A percentile compares a stretch with the other conserved stretches of the same genome.
These are phyloP conservation scores for Toxostoma redivivum DNA, from an alignment of 2,113 vertebrate species.

Conservation along the genomic window DNA sequence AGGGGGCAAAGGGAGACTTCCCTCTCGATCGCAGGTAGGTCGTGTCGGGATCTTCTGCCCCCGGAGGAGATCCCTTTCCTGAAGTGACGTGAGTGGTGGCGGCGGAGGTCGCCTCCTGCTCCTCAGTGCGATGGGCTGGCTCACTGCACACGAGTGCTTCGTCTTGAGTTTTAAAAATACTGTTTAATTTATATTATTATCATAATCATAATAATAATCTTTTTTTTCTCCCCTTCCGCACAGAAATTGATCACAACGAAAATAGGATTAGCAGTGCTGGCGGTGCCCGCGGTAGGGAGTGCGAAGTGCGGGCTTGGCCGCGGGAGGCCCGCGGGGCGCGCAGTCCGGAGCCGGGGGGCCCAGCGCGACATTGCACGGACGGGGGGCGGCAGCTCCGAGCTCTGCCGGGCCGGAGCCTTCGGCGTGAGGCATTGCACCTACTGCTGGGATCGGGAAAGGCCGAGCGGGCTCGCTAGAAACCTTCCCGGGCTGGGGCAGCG, in stretches of 20 bases:
- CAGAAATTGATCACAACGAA: background rate
- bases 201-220: background rate
- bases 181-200: background rate
- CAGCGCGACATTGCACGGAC: background rate
- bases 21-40: background rate
- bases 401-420: background rate
- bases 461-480: background rate
- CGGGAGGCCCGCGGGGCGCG: no score
- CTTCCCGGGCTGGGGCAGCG: background rate
- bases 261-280: background rate
- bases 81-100: background rate
- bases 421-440: background rate
- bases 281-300: background rate
- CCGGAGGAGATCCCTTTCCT: background rate
- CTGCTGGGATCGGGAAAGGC: background rate
- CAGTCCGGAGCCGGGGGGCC: background rate
- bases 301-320: background rate
- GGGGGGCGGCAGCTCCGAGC: no score
- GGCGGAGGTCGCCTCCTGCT: background rate
- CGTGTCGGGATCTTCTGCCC: background rate
- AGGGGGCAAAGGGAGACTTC: background rate
- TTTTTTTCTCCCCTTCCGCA: background rate
- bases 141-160: background rate
- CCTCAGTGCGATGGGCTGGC: background rate
- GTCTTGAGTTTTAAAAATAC: background rate